phyloP scores from a whole-genome alignment of 1,140 invertebrate genomes.

The Anoplophora glabripennis region DNA sequence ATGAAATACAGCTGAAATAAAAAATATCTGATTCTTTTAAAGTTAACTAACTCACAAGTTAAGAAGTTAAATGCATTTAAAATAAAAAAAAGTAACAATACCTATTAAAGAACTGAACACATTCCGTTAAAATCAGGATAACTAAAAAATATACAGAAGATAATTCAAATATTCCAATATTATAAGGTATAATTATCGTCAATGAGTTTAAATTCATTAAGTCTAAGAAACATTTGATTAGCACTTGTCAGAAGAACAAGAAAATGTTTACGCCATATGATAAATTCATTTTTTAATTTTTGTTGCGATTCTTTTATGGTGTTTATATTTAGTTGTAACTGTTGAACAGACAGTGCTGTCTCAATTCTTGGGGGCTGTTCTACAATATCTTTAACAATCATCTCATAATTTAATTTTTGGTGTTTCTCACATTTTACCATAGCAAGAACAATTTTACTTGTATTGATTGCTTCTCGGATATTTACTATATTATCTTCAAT shows the following conservation, averaged over 20 bases:
- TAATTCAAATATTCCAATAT: too few relatives aligned
- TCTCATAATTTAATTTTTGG: slow-evolving; percentile 1
- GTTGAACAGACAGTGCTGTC: background rate
- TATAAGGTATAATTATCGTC: too few relatives aligned
- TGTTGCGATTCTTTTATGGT: background rate
- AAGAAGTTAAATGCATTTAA: too few relatives aligned
- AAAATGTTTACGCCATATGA: background rate
- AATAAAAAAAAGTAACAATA: too few relatives aligned
- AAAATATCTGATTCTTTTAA: too few relatives aligned
- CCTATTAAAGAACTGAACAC: too few relatives aligned
- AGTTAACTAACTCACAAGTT: too few relatives aligned
- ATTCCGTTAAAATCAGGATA: too few relatives aligned
- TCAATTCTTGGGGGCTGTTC: background rate
- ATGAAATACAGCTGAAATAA: too few relatives aligned
- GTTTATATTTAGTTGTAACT: background rate
- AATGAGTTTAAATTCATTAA: too few relatives aligned
- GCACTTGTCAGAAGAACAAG: slow-evolving; percentile 1
- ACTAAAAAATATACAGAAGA: too few relatives aligned
- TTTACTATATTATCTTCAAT: background rate
- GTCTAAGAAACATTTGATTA: background rate
- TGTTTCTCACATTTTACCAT: background rate
- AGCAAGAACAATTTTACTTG: background rate
- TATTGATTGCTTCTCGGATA: background rate
- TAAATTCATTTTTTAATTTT: slow-evolving; percentile 2
- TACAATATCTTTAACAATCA: slow-evolving; percentile 7